A percentile compares a stretch with the other conserved stretches of the same genome.
These are phyloP conservation scores for Crotalus adamanteus DNA, from an alignment of 2,797 vertebrate species.

Conservation along the genomic window DNA sequence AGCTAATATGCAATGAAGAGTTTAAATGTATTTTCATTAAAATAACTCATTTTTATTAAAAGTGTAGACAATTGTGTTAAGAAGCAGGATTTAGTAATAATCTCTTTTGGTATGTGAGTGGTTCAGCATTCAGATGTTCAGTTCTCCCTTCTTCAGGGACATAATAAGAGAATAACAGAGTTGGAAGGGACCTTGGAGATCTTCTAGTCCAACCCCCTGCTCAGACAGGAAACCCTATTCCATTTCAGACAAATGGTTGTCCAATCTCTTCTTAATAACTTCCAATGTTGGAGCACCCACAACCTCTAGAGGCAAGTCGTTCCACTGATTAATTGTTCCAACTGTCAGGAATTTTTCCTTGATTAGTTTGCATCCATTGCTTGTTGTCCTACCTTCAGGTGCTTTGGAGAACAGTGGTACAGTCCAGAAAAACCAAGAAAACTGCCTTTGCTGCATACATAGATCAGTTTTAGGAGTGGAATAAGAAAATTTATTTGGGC, in stretches of 20 bases:
- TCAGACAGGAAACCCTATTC: too few relatives aligned
- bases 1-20: not conserved
- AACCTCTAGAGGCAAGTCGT: too few relatives aligned
- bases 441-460: not conserved
- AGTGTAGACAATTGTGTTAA: not conserved
- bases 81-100: not conserved
- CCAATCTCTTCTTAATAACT: too few relatives aligned
- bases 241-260: too few relatives aligned
- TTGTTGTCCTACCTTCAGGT: too few relatives aligned
- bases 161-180: not conserved
- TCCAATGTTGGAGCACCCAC: too few relatives aligned
- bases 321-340: too few relatives aligned
- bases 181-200: too few relatives aligned
- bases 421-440: not conserved
- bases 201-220: too few relatives aligned
- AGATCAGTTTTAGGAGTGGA: not conserved
- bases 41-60: not conserved
- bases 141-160: not conserved
- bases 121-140: not conserved
- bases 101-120: not conserved
- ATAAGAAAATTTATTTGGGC: not conserved
- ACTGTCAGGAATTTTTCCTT: too few relatives aligned
- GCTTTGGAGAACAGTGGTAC: not conserved
- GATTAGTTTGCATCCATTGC: too few relatives aligned
- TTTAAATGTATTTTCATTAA: not conserved